Evolutionary conservation across 2,888 invertebrate species (phyloP), one percentile per base, ranked within the genome.

Genomic region (Galeopsomyia nigrocyanea): DNA sequence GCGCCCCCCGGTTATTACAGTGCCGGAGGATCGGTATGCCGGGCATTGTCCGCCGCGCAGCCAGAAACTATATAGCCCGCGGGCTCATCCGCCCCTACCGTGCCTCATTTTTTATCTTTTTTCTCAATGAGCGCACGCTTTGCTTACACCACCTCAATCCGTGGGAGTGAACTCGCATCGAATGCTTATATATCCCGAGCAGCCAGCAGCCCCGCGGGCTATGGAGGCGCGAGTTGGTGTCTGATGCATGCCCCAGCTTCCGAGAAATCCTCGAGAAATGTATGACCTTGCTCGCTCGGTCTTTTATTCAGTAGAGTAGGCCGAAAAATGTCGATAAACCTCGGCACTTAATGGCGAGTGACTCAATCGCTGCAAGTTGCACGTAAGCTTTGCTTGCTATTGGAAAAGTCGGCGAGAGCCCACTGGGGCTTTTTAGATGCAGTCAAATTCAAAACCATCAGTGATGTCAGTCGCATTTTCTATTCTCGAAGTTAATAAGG

Each of bases 201-300:
- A 9, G 31, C 6, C 39, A 14, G n/a, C n/a, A n/a, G n/a, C n/a
- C n/a, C 39, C 69, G 57, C 47, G 17, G 47, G 61, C 10, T 10
- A 9, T 17, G 16, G 21, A 39, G 51, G 13, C 39, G 39, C 13
- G 39, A 39, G 39, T 7, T n/a, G n/a, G 10, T 9, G 7, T 7
- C 39, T 39, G 22, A 19, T 53, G 19, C 17, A 53, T n/a, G 14
- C 46, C 10, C 19, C 31, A 21, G 50, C 16, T 71, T 71, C 60
- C 58, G n/a, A 47, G 73, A 74, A 70, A 67, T 70, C n/a, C 57
- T 64, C 31, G 14, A 50, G 50, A 46, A 50, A 46, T 14, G 26
- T 10, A 7, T 1, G 10, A 39, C 7, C 39, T 39, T 13, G 39
- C 39, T 39, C 39, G 39, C 50, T 46, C 2, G 39, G 22, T 49